A percentile compares a stretch with the other conserved stretches of the same genome.
These are phyloP conservation scores for Nomada ruficornis DNA, from an alignment of 2,888 invertebrate genomes.

Conservation along the genomic window DNA sequence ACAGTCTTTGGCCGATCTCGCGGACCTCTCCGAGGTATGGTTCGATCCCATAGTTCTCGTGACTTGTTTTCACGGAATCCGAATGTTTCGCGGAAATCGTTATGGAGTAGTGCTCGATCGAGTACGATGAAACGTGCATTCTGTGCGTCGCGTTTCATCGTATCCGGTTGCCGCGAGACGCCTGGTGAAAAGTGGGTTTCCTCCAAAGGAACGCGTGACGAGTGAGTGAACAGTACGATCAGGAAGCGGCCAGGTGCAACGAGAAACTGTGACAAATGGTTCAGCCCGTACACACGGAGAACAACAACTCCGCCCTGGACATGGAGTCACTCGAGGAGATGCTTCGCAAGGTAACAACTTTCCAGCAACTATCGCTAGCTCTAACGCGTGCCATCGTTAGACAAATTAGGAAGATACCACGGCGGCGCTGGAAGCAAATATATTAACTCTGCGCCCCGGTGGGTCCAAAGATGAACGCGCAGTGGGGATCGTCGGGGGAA, in stretches of 20 bases:
- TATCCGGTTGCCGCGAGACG: not conserved
- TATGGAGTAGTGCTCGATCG: not conserved
- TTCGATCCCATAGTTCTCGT: not conserved
- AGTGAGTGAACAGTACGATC: conserved; percentile 26
- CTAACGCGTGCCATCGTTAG: conserved; percentile 32
- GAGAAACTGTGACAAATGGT: conserved; percentile 77
- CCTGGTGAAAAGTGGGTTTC: conserved; percentile 26
- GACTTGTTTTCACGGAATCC: too few species aligned
- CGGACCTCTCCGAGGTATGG: too few species aligned
- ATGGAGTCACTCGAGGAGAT: conserved; percentile 92
- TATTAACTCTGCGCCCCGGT: conserved; percentile 25
- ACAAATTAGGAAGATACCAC: conserved; percentile 1
- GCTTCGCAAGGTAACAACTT: conserved; percentile 89
- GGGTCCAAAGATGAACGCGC: conserved; percentile 19
- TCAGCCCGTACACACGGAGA: conserved; percentile 84
- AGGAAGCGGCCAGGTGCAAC: conserved; percentile 19
- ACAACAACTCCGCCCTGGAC: conserved; percentile 87
- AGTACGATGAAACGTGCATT: not conserved
- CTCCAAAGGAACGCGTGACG: conserved; percentile 19
- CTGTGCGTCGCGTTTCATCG: not conserved
- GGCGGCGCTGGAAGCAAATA: not conserved
- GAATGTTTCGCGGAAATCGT: too few species aligned
- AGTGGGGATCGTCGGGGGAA: conserved; percentile 13
- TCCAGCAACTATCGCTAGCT: not conserved
- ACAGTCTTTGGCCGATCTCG: not conserved